Percentiles rank a stretch among this genome's conserved stretches.
These are phyloP conservation scores for Amphipoea oculea DNA, from an alignment of 2,888 invertebrate genomes.

Conservation along the genomic window DNA sequence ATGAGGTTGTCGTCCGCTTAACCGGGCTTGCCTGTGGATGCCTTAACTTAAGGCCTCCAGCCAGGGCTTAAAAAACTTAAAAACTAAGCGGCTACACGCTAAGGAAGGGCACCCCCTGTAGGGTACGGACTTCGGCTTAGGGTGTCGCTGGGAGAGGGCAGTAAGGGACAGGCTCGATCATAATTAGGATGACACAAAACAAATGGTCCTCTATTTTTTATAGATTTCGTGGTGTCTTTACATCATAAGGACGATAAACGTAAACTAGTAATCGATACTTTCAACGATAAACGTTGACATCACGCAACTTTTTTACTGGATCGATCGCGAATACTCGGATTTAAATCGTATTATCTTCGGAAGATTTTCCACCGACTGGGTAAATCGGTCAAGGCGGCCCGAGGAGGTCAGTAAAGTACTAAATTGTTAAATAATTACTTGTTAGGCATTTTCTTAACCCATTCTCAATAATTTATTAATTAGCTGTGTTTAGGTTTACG, in stretches of 20 bases:
- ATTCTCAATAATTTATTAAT: conserved; percentile 55
- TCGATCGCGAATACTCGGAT: conserved; percentile 36
- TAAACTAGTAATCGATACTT: conserved; percentile 63
- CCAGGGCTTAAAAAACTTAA: no score
- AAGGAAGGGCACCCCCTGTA: no score
- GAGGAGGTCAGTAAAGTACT: conserved; percentile 73
- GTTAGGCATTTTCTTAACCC: conserved; percentile 66
- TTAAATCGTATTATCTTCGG: conserved; percentile 63
- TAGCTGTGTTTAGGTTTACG: conserved; percentile 33
- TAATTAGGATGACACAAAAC: neutral
- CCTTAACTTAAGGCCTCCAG: no score
- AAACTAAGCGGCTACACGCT: no score
- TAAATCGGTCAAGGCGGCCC: conserved; percentile 81
- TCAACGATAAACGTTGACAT: conserved; percentile 47
- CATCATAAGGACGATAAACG: neutral
- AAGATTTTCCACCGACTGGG: conserved; percentile 76
- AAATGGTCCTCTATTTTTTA: neutral
- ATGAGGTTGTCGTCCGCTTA: no score
- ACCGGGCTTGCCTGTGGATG: no score
- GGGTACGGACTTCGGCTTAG: no score
- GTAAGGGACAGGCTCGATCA: no score
- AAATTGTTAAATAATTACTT: conserved; percentile 65
- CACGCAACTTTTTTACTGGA: conserved; percentile 49
- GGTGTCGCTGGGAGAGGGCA: no score
- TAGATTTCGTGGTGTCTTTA: conserved; percentile 20